phyloP scores from a whole-genome alignment of 2,888 invertebrate genomes.

The Unio pictorum region DNA sequence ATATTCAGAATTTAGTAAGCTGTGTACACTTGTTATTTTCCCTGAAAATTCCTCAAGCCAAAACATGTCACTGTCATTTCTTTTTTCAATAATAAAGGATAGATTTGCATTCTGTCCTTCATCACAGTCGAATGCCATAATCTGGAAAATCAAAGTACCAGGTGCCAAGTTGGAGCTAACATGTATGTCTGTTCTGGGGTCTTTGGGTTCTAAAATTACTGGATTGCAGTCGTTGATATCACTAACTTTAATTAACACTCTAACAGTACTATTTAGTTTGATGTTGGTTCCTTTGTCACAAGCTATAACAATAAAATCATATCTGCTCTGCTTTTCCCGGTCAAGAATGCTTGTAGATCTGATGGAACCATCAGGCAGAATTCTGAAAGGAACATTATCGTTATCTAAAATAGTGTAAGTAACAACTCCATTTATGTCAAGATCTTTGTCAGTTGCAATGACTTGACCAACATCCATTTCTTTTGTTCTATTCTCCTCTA shows the following conservation, averaged over 20 bases:
- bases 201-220: constrained; percentile 52
- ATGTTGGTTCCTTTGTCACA: constrained; percentile 52
- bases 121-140: constrained; percentile 52
- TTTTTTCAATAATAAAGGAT: constrained; percentile 43
- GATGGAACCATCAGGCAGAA: constrained; percentile 52
- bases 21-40: constrained; percentile 30
- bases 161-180: constrained; percentile 49
- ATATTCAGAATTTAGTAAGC: constrained; percentile 32
- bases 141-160: constrained; percentile 43
- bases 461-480: constrained; percentile 48
- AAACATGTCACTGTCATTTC: constrained; percentile 44
- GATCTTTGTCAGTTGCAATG: constrained; percentile 50
- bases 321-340: constrained; percentile 44
- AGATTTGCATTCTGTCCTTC: constrained; percentile 50
- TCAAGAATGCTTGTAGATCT: constrained; percentile 48
- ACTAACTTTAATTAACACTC: constrained; percentile 53
- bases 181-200: constrained; percentile 43
- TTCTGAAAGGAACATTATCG: constrained; percentile 43
- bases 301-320: constrained; percentile 55
- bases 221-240: constrained; percentile 66
- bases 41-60: constrained; percentile 39
- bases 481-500: constrained; percentile 45
- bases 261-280: constrained; percentile 43
- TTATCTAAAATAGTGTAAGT: constrained; percentile 30
- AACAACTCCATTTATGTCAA: constrained; percentile 42